Base-by-base conservation (phyloP, 2,888 invertebrate genomes). In the Pachliopta kotzebuea region DNA sequence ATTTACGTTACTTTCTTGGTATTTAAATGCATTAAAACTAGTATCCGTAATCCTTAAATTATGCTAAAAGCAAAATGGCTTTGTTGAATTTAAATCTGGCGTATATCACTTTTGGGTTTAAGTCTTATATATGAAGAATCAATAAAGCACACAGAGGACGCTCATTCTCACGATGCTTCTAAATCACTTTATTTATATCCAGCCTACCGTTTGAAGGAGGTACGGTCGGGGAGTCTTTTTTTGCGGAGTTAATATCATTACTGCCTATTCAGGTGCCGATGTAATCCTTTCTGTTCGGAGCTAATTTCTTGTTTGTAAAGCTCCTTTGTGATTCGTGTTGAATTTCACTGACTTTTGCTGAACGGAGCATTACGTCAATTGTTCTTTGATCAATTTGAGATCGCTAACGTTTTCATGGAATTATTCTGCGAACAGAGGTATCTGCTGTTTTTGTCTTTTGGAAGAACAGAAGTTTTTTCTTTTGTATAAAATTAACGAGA, bases 191-290 rank as follows among this genome's bases (percentile, higher is more conserved):
- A 60, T 63, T 63, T 63, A 60, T 55, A 49, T 60, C 59, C 49
- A 54, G 42, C 49, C 55, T 54, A 60, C 55, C 60, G 63, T 23
- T 63, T 63, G 59, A 63, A 21, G 49, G 53, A 56, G 23, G 21
- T 45, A 31, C 54, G 59, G 50, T 63, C 17, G 20, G 58, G 59
- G 31, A 55, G 50, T 59, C 59, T 56, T 63, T 63, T 63, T 63
- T 59, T n/a, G 63, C 14, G 23, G 17, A 55, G 45, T 63, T 60
- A 63, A 63, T 60, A 55, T 60, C 55, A 49, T 63, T 60, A 63
- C 63, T n/a, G 42, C 54, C 64, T 56, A 60, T 64, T 64, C 64
- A 64, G 64, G 56, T 56, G 64, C 24, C 59, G 42, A 64, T 64
- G 52, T 64, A 64, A 60, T 64, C 60, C 64, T 50, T 64, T 60